phyloP scores from a whole-genome alignment of 2,113 vertebrate species.

The Hiodon tergisus region DNA sequence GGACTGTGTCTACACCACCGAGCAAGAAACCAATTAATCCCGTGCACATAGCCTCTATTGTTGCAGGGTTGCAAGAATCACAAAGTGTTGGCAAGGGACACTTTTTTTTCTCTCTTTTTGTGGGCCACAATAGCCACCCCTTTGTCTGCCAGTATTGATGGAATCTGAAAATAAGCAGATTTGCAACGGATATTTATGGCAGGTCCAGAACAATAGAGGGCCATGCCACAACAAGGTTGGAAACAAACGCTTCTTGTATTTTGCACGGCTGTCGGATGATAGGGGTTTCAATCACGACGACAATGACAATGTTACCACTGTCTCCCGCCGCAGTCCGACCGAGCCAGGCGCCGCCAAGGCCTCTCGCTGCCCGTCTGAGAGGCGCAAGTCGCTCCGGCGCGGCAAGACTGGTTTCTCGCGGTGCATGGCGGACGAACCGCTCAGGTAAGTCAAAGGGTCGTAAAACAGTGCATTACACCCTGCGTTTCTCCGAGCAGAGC shows the following conservation, averaged over 20 bases:
- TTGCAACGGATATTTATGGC: conserved; percentile 44
- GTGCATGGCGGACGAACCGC: background rate
- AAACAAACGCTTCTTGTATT: conserved; percentile 33
- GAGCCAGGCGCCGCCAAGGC: conserved; percentile 5
- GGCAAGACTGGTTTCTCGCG: background rate
- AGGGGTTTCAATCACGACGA: conserved; percentile 15
- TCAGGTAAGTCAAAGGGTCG: too few species aligned
- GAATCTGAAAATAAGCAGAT: conserved; percentile 71
- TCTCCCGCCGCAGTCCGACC: conserved; percentile 12
- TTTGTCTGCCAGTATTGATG: conserved; percentile 55
- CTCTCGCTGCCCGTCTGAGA: background rate
- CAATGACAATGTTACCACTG: conserved; percentile 36
- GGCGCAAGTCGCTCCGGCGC: background rate
- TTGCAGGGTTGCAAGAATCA: conserved; percentile 38
- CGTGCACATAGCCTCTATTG: conserved; percentile 55
- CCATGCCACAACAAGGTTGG: conserved; percentile 24
- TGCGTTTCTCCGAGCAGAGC: too few species aligned
- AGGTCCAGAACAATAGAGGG: conserved; percentile 52
- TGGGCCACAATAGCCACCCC: conserved; percentile 44
- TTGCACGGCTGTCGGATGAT: conserved; percentile 25
- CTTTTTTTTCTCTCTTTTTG: conserved; percentile 31
- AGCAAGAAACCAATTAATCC: conserved; percentile 21
- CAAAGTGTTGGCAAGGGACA: conserved; percentile 40
- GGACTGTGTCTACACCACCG: background rate
- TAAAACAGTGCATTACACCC: too few species aligned